Evolutionary conservation across 2,888 invertebrate species (phyloP).

Genomic region (Baronia brevicornis): DNA sequence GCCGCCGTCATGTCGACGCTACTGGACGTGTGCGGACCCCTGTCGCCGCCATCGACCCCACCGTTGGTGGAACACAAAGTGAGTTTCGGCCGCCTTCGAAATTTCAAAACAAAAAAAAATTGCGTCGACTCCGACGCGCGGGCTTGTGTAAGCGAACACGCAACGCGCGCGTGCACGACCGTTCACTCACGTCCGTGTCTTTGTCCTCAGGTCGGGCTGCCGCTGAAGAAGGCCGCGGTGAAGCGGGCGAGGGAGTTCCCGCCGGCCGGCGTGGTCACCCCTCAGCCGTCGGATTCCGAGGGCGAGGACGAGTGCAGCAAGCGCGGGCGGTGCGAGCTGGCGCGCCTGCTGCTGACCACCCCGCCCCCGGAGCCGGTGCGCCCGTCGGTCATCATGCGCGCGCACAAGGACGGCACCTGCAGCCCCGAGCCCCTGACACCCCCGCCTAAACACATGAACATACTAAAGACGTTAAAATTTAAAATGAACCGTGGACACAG

Average conservation of each 20-base stretch:
- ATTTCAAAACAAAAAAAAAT: conserved; percentile 20
- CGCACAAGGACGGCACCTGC: conserved; percentile 87
- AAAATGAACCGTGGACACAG: conserved; percentile 81
- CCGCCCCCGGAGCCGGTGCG: conserved; percentile 74
- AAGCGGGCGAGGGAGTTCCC: conserved; percentile 52
- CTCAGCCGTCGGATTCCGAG: conserved; percentile 91
- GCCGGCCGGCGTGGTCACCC: conserved; percentile 77
- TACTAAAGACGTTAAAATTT: conserved; percentile 81
- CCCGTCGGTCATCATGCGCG: conserved; percentile 90
- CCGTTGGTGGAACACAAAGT: conserved; percentile 77
- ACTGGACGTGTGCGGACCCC: conserved; percentile 70
- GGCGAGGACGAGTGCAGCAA: conserved; percentile 77
- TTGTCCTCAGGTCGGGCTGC: conserved; percentile 65
- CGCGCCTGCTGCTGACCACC: conserved; percentile 68
- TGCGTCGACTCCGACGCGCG: conserved; percentile 36
- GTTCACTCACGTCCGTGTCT: conserved; percentile 58
- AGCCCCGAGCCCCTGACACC: conserved; percentile 60
- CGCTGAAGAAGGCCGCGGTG: conserved; percentile 55
- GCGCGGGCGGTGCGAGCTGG: conserved; percentile 68
- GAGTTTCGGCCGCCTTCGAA: conserved; percentile 44
- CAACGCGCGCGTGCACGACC: conserved; percentile 64
- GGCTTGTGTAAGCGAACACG: conserved; percentile 44
- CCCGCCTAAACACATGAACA: conserved; percentile 68
- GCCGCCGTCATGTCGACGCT: conserved; percentile 58
- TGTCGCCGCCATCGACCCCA: conserved; percentile 84